A percentile compares a stretch with the other conserved stretches of the same genome.
Evolutionary conservation across 2,113 vertebrate species (phyloP).

Genomic region (Catharus fuscescens): DNA sequence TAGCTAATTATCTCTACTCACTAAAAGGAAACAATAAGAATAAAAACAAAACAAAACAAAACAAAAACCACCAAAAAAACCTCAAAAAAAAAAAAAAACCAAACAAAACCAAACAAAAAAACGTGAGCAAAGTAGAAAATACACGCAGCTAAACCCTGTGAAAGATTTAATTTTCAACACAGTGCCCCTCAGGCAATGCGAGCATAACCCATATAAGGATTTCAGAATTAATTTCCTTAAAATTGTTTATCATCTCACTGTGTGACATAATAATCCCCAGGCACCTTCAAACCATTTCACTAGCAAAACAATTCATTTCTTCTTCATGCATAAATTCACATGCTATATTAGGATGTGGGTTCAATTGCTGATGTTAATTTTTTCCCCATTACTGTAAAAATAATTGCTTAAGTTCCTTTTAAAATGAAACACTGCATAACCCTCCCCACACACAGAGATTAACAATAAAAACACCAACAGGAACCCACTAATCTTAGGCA

Average conservation of each 20-base stretch:
- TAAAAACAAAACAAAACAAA: background rate
- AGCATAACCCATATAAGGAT: background rate
- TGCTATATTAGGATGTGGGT: background rate
- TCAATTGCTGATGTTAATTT: background rate
- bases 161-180: conserved; percentile 9
- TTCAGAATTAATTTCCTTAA: conserved; percentile 47
- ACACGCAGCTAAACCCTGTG: background rate
- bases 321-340: conserved; percentile 22
- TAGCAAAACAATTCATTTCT: conserved; percentile 48
- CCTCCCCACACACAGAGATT: fast-evolving
- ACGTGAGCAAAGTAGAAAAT: background rate
- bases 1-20: conserved; percentile 21
- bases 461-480: background rate
- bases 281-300: conserved; percentile 30
- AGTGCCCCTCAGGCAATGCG: background rate
- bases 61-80: background rate
- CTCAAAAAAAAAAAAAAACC: background rate
- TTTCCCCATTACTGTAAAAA: conserved; percentile 1
- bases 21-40: conserved; percentile 24
- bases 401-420: background rate
- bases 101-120: no score
- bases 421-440: background rate
- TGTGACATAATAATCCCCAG: conserved; percentile 15
- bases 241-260: conserved; percentile 41
- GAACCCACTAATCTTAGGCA: background rate